Evolutionary conservation across 2,888 invertebrate species (phyloP).

Genomic region (Luffia ferchaultella): DNA sequence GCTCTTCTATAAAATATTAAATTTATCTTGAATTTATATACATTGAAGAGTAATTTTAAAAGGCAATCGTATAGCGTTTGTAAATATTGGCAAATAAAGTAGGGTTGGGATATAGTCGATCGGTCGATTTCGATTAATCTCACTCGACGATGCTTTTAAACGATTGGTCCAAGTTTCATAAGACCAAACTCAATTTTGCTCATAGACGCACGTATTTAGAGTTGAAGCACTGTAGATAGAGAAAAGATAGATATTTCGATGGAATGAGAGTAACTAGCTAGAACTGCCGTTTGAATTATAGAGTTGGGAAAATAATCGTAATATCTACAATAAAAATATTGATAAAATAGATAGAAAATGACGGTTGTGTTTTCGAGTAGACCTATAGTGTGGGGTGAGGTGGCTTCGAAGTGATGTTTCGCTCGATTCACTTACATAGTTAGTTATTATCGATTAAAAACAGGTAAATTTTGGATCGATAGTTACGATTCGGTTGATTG

Average conservation of each 20-base stretch:
- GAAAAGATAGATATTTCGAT: slow-evolving; percentile 13
- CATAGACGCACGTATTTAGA: neutral
- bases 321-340: no score
- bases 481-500: no score
- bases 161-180: slow-evolving; percentile 41
- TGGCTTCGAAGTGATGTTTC: no score
- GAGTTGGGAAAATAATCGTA: neutral
- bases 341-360: neutral
- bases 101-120: neutral
- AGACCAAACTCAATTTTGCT: slow-evolving; percentile 34
- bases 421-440: no score
- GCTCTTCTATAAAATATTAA: neutral
- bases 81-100: neutral
- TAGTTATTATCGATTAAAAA: no score
- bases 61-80: no score
- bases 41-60: no score
- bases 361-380: neutral
- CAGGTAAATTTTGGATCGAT: no score
- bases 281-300: slow-evolving; percentile 35
- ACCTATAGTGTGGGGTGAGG: no score
- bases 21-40: no score
- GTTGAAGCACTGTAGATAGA: slow-evolving; percentile 10
- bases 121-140: neutral
- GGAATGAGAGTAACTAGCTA: slow-evolving; percentile 34
- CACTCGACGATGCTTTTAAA: slow-evolving; percentile 14